phyloP scores from a whole-genome alignment of 2,113 vertebrate genomes.

The Phasianus colchicus region DNA sequence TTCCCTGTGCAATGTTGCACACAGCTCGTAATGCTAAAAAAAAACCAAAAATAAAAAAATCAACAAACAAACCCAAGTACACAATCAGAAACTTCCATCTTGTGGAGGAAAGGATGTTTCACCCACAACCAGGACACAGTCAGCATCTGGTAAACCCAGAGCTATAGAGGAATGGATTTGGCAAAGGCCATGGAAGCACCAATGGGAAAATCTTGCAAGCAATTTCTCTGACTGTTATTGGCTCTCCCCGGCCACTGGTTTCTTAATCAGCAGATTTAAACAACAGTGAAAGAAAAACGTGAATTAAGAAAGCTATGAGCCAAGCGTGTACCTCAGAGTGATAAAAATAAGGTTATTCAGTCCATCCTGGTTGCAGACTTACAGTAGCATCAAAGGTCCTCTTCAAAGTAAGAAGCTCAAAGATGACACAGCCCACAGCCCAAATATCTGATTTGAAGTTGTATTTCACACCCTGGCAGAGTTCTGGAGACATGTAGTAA shows the following conservation, averaged over 20 bases:
- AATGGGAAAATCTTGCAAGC: not conserved
- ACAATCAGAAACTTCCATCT: not conserved
- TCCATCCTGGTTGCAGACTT: slow-evolving; percentile 51
- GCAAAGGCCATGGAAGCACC: not conserved
- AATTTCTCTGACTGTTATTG: not conserved
- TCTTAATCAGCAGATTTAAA: not conserved
- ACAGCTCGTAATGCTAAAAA: not conserved
- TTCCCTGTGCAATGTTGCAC: not conserved
- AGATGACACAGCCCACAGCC: slow-evolving; percentile 97
- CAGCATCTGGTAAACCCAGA: not conserved
- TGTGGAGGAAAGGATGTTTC: not conserved
- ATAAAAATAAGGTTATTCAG: not conserved
- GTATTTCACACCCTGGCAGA: slow-evolving; percentile 97
- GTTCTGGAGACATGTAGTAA: slow-evolving; percentile 98
- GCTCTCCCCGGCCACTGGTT: not conserved
- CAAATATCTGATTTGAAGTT: slow-evolving; percentile 99
- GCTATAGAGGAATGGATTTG: not conserved
- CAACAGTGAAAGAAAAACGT: not conserved
- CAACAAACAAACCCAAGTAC: not conserved
- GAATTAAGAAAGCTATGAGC: slow-evolving; percentile 10
- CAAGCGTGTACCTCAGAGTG: not conserved
- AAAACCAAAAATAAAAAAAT: not conserved
- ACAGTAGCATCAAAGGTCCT: slow-evolving; percentile 99
- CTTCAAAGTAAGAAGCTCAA: slow-evolving; percentile 93
- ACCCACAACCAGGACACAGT: not conserved